These are phyloP conservation scores for Shargacucullia verbasci DNA, from an alignment of 2,888 invertebrate genomes.

Conservation along the genomic window DNA sequence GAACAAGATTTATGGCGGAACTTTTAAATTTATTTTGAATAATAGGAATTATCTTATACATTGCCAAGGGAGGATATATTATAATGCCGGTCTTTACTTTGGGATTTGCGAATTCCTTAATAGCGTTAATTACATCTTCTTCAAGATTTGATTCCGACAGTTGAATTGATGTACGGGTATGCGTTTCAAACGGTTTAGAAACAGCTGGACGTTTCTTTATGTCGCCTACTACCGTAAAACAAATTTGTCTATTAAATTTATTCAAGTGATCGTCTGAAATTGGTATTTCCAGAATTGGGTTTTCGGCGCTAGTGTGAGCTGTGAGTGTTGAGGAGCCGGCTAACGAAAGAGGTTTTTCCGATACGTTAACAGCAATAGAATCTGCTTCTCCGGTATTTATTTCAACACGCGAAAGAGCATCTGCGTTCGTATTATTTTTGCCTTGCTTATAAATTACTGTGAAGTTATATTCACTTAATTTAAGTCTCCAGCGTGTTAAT, in stretches of 20 bases:
- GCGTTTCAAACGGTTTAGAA: conserved; percentile 5
- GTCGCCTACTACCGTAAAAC: conserved; percentile 2
- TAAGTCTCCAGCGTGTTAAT: conserved; percentile 49
- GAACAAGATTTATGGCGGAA: conserved; percentile 29
- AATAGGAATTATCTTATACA: conserved; percentile 30
- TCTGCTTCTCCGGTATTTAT: conserved; percentile 15
- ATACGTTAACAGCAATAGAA: conserved; percentile 1
- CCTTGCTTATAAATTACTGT: conserved; percentile 44
- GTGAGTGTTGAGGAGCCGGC: neutral
- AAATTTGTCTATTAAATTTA: no score
- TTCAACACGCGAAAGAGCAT: conserved; percentile 42
- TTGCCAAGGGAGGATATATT: conserved; percentile 7
- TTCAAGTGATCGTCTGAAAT: no score
- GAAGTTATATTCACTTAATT: conserved; percentile 18
- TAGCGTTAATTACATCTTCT: conserved; percentile 6
- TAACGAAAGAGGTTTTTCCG: neutral
- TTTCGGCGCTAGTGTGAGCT: conserved; percentile 11
- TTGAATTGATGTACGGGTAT: neutral
- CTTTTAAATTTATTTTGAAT: conserved; percentile 33
- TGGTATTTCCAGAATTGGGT: neutral
- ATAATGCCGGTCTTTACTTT: conserved; percentile 7
- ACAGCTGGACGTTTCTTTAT: conserved; percentile 7
- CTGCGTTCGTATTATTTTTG: conserved; percentile 40
- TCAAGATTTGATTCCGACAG: conserved; percentile 7
- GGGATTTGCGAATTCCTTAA: neutral